Base-by-base conservation (phyloP, 2,797 vertebrate genomes). In the Hypotaenidia philippensis region DNA sequence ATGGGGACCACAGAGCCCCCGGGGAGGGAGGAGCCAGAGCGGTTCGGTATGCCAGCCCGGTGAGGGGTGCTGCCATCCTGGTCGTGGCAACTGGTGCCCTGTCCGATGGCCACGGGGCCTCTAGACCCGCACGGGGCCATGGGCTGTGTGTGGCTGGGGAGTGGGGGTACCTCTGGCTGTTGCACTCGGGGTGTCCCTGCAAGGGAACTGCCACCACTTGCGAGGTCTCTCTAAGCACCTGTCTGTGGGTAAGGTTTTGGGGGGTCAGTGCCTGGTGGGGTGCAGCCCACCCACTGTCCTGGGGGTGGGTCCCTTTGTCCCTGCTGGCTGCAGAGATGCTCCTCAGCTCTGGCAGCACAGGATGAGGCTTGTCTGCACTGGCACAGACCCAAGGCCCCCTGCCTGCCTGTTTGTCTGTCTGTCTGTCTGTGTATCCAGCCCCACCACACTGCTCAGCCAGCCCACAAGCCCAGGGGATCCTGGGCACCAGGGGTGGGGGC, bases 1-100 rank as follows among this genome's bases (percentile, higher is more conserved):
- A 9, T 23, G 34, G 6, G 70, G 70, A 18, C 25, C 14, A 2
- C 2, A 1, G 19, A 3, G 10, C n/a, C 49, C 40, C 19, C 5
- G 7, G 23, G 9, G n/a, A 45, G n/a, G 70, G 23, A 25, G 40
- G 40, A 44, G 13, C 52, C 4, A 14, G 40, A 4, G 53, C 8
- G 5, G 71, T 31, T 18, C 44, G 1, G 27, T 29, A 5, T 3
- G 2, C 6, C n/a, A 15, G 1, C 26, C 32, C 0, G 41, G 26
- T 5, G 36, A 3, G 9, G 50, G 12, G 16, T 26, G 44, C 32
- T 10, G 44, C 32, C 5, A 9, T 38, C 71, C 55, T 27, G 26
- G 41, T 55, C 6, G n/a, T 29, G 12, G 2, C 3, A 29, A 36
- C 41, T 14, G 4, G 25, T 4, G 13, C 31, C 38, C 47, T 17